Evolutionary conservation across 2,888 invertebrate species (phyloP), one percentile per base, ranked within the genome.

Genomic region (Allygus modestus): DNA sequence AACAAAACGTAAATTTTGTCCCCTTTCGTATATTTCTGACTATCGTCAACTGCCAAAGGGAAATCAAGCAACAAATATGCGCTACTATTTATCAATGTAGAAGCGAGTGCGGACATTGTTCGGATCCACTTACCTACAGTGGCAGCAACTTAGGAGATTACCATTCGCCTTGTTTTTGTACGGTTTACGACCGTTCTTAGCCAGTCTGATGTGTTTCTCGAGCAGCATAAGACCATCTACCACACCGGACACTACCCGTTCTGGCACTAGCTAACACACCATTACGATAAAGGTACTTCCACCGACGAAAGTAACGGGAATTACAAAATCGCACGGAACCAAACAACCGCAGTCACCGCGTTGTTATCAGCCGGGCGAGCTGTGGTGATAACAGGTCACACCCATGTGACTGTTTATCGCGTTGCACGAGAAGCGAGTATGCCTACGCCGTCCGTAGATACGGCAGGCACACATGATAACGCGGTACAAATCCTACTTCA

Each of bases 101-200:
- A n/a, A n/a, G n/a, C n/a, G n/a, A n/a, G n/a, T n/a, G n/a, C n/a
- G n/a, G n/a, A n/a, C n/a, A n/a, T n/a, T n/a, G n/a, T n/a, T n/a
- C n/a, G n/a, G n/a, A n/a, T n/a, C 9, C 37, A 77, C 77, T 77
- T 77, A 77, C 77, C 77, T 46, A 77, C 77, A 77, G 51, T 77
- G 26, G 23, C 77, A 77, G 43, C 77, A 77, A n/a, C 77, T 77
- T 15, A 77, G 28, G 1, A 77, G 54, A 28, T 77, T 77, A 43
- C 43, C 12, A 15, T 51, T 77, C 41, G 71, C 31, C 77, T 77
- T 54, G n/a, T 15, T 51, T 51, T 77, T 54, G 23, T 1, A 26
- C 12, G 54, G 54, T 20, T 46, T 51, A 9, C 77, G 37, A 33
- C 26, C 43, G 37, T 43, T 73, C 20, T 43, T 37, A 20, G 73